These are phyloP conservation scores for Macrophya annulata DNA, from an alignment of 2,888 invertebrate species.

Conservation along the genomic window DNA sequence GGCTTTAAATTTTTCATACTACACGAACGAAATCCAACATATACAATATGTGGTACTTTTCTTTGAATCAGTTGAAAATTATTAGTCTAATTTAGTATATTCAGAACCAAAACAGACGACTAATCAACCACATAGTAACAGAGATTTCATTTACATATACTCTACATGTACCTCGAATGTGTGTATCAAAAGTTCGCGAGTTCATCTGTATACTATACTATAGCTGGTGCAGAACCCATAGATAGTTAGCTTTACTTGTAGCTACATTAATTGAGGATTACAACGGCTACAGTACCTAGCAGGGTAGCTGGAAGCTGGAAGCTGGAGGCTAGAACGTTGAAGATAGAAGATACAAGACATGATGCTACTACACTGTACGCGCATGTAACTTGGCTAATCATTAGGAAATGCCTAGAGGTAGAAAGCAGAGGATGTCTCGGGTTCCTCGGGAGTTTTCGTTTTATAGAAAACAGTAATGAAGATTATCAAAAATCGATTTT, in stretches of 20 bases:
- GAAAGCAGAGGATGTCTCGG: slow-evolving; percentile 41
- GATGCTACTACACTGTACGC: neutral
- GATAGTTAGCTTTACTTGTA: slow-evolving; percentile 69
- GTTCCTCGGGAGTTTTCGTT: neutral
- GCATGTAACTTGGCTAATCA: slow-evolving; percentile 72
- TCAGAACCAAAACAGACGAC: neutral
- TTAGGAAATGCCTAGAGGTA: slow-evolving; percentile 70
- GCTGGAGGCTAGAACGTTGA: neutral
- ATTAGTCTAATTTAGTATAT: neutral
- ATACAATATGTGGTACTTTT: neutral
- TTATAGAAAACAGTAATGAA: neutral
- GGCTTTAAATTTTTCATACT: neutral
- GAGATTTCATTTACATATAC: neutral
- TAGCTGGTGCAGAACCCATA: neutral
- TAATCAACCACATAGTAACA: neutral
- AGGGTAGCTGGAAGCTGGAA: neutral
- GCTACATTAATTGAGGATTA: slow-evolving; percentile 71
- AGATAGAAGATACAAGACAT: neutral
- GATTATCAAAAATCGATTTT: neutral
- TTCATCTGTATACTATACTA: slow-evolving; percentile 12
- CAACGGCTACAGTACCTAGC: slow-evolving; percentile 64
- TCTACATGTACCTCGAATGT: neutral
- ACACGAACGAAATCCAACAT: neutral
- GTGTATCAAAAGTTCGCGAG: slow-evolving; percentile 28
- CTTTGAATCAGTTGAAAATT: slow-evolving; percentile 2